Base-by-base conservation (phyloP, 64 coral and sea anemone species). In the Montipora cactus region DNA sequence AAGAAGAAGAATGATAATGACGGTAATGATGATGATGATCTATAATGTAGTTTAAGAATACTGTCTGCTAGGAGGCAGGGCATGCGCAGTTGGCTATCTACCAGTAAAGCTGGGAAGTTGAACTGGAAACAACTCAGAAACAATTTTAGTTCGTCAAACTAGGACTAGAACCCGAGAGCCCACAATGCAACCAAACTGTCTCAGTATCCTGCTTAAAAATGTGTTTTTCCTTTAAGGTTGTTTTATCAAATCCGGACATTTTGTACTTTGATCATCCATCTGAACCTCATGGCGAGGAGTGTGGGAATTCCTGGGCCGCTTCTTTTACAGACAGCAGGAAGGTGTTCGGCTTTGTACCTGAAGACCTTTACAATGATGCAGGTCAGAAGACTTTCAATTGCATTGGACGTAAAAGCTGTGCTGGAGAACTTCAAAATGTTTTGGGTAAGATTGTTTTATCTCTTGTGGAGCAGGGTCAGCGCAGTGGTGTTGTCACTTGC, bases 261-360 rank as follows among this genome's bases (percentile, higher is more conserved):
- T 52, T 95, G 10, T 95, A 91, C 61, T 83, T 95, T 91, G 94
- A 95, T 14, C 88, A 90, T 47, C 94, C 94, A 0, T 87, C 91
- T 48, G 94, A 95, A 50, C 94, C 94, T 7, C 72, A 91, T 49
- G 58, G 57, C 16, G 89, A 95, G 51, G 94, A 95, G 47, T 81
- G 94, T 19, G 94, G 89, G 8, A 91, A 91, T 25, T 91, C 91
- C 75, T 95, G 94, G 94, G 88, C 94, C 0, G 83, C 94, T 47
- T 73, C 72, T n/a, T 95, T 72, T 47, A 87, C 81, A 1, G 81
- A 91, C 64, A 95, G 88, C 2, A 10, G 78, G 6, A 91, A 95
- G 67, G 90, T 89, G 18, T 95, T 95, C 37, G 76, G 75, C 25
- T 95, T 86, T 47, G 80, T 80, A 81, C 94, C 94, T 1, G 57